Conservation (phyloP, 2,888 invertebrate species). For the Prostheceraeus crozeri region DNA sequence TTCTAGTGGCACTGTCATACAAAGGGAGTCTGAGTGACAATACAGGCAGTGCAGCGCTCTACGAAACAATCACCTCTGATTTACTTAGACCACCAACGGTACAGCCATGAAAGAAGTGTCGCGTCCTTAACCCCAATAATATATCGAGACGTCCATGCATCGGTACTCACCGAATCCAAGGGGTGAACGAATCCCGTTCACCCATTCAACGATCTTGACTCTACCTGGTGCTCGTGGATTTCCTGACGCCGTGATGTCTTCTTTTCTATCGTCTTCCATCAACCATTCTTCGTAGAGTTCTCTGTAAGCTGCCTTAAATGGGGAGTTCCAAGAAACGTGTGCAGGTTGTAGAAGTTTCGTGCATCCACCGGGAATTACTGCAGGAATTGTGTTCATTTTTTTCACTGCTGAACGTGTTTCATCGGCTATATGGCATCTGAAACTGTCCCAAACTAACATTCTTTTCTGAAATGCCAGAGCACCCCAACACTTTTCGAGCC, state of each 20-base stretch:
- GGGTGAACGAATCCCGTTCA: too few species aligned
- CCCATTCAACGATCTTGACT: slow-evolving; percentile 3
- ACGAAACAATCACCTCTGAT: too few species aligned
- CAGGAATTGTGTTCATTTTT: slow-evolving; percentile 21
- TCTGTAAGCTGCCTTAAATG: slow-evolving; percentile 5
- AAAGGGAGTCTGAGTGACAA: too few species aligned
- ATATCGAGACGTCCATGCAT: too few species aligned
- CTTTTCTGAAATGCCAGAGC: slow-evolving; percentile 11
- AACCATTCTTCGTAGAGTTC: slow-evolving; percentile 4
- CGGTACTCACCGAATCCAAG: too few species aligned
- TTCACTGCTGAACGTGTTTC: too few species aligned
- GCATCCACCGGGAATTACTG: slow-evolving; percentile 26
- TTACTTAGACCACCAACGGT: too few species aligned
- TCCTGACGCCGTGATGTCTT: slow-evolving; percentile 13
- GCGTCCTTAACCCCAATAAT: too few species aligned
- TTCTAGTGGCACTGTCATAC: too few species aligned
- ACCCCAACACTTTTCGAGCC: slow-evolving; percentile 16
- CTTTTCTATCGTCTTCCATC: background rate
- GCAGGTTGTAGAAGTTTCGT: slow-evolving; percentile 20
- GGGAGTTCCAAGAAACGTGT: background rate
- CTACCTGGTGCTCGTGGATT: slow-evolving; percentile 20
- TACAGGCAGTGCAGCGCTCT: too few species aligned
- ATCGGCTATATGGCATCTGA: slow-evolving; percentile 1
- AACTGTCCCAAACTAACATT: slow-evolving; percentile 19
- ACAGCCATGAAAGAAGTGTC: too few species aligned